Evolutionary conservation across 2,888 invertebrate genomes (phyloP).

Genomic region (Meliscaeva auricollis): DNA sequence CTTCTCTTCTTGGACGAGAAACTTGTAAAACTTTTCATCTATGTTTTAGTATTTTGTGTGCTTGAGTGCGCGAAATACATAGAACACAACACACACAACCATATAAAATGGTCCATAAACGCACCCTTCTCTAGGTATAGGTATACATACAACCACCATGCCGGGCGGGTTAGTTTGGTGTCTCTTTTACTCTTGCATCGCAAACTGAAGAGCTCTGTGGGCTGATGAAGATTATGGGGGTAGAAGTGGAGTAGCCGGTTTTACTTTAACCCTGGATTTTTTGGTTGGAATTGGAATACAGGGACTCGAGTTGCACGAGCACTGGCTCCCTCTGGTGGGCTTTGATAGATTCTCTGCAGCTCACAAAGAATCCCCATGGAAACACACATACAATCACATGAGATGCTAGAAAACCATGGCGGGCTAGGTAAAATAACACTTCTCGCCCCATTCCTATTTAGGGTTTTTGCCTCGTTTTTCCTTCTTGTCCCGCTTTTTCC

Average conservation of each 20-base stretch:
- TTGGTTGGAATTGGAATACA: slow-evolving; percentile 50
- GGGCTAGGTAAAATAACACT: slow-evolving; percentile 48
- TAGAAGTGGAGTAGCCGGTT: slow-evolving; percentile 49
- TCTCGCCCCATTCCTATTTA: slow-evolving; percentile 52
- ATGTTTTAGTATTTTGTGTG: slow-evolving; percentile 58
- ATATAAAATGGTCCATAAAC: slow-evolving; percentile 56
- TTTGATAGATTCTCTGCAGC: slow-evolving; percentile 73
- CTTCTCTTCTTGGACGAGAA: slow-evolving; percentile 39
- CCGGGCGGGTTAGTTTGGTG: slow-evolving; percentile 57
- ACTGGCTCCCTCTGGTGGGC: slow-evolving; percentile 70
- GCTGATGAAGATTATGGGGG: slow-evolving; percentile 45
- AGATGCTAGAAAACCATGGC: slow-evolving; percentile 21
- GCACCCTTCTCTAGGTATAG: slow-evolving; percentile 57
- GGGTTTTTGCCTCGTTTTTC: slow-evolving; percentile 35
- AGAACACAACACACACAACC: slow-evolving; percentile 56
- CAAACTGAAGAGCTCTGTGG: slow-evolving; percentile 40
- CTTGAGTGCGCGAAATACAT: slow-evolving; percentile 61
- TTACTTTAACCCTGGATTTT: slow-evolving; percentile 76
- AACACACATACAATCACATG: slow-evolving; percentile 14
- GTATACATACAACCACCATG: neutral
- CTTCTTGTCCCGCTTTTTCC: slow-evolving; percentile 40
- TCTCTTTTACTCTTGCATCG: slow-evolving; percentile 53
- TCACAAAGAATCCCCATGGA: slow-evolving; percentile 50
- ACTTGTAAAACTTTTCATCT: slow-evolving; percentile 69
- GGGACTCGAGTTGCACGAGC: slow-evolving; percentile 59